A percentile compares a stretch with the other conserved stretches of the same genome.
These are phyloP conservation scores for Dryadula phaetusa DNA, from an alignment of 2,888 invertebrate genomes.

Conservation along the genomic window DNA sequence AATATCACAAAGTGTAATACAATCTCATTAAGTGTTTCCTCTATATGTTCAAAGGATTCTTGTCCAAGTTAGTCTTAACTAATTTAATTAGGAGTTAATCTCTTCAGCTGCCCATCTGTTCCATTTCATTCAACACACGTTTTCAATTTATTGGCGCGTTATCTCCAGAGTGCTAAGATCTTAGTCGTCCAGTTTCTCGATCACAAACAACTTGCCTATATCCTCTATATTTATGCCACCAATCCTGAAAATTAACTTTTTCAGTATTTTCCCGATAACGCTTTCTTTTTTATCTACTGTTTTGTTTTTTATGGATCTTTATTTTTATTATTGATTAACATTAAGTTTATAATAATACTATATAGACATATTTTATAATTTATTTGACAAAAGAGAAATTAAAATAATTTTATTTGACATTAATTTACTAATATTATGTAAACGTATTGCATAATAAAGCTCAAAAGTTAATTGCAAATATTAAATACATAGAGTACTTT, in stretches of 20 bases:
- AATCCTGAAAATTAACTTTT: not conserved
- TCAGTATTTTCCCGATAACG: not conserved
- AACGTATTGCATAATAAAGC: too few species aligned
- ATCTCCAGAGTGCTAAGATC: slow-evolving; percentile 43
- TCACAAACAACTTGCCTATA: slow-evolving; percentile 36
- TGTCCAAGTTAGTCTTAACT: slow-evolving; percentile 24
- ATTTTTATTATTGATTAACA: too few species aligned
- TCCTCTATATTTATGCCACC: not conserved
- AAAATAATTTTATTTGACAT: too few species aligned
- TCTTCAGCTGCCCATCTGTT: slow-evolving; percentile 30
- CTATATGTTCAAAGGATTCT: slow-evolving; percentile 5
- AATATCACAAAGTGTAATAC: not conserved
- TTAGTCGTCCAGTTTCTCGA: slow-evolving; percentile 46
- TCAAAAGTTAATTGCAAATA: too few species aligned
- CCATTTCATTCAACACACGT: slow-evolving; percentile 62
- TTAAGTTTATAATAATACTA: too few species aligned
- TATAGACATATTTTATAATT: too few species aligned
- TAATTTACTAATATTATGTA: too few species aligned
- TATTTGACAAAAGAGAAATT: too few species aligned
- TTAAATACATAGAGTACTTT: too few species aligned
- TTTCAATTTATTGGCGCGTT: slow-evolving; percentile 73
- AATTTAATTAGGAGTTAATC: slow-evolving; percentile 38
- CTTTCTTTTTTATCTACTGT: not conserved
- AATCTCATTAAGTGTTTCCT: slow-evolving; percentile 14
- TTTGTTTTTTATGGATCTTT: too few species aligned